Evolutionary conservation across 92 coral and sea anemone genomes (phyloP).

Genomic region (Epizoanthus scotinus): DNA sequence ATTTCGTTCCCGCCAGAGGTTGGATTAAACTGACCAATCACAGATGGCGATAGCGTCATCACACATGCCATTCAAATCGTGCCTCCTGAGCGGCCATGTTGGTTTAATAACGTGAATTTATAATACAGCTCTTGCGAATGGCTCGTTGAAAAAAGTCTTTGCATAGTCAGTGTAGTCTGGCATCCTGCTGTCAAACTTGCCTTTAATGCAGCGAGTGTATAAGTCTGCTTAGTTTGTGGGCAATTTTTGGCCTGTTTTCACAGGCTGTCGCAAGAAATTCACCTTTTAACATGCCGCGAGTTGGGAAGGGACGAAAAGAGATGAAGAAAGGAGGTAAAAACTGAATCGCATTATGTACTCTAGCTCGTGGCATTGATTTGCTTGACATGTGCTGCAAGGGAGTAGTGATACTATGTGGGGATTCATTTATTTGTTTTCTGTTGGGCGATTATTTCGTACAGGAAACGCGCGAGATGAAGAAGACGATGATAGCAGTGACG

Average conservation of each 20-base stretch:
- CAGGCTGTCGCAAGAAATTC: constrained; percentile 28
- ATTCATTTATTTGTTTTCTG: background rate
- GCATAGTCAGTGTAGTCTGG: background rate
- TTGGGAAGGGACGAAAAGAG: background rate
- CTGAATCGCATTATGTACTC: background rate
- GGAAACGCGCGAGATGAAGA: constrained; percentile 23
- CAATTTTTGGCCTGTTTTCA: constrained; percentile 11
- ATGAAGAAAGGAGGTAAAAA: constrained; percentile 17
- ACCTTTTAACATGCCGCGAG: constrained; percentile 28
- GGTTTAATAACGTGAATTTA: background rate
- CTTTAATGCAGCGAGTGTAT: background rate
- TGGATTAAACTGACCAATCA: background rate
- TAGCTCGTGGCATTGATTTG: background rate
- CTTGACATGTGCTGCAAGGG: background rate
- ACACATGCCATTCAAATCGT: background rate
- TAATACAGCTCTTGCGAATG: constrained; percentile 2
- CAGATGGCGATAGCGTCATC: background rate
- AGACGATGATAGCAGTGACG: background rate
- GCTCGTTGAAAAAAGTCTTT: background rate
- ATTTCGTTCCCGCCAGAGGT: background rate
- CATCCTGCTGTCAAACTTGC: background rate
- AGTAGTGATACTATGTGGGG: no score
- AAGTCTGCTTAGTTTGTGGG: constrained; percentile 34
- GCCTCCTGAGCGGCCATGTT: background rate
- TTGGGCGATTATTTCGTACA: background rate